phyloP scores from a whole-genome alignment of 2,797 vertebrate genomes.

The Chloroceryle amazona region DNA sequence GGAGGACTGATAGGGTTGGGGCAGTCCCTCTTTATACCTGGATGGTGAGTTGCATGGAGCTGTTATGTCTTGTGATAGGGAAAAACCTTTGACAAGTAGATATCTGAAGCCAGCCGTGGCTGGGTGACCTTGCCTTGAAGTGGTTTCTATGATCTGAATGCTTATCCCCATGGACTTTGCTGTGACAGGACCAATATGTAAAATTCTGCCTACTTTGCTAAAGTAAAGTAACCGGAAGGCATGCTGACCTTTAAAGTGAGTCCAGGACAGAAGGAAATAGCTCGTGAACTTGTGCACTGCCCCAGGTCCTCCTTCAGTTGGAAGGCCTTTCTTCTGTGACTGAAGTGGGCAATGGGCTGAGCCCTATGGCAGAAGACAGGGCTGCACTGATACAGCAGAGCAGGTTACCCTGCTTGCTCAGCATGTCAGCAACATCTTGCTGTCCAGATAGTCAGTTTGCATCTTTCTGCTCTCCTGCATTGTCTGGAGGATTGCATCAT shows the following conservation, averaged over 20 bases:
- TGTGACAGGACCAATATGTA: not conserved
- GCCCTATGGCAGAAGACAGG: fast-evolving
- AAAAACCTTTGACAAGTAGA: not conserved
- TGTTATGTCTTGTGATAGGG: not conserved
- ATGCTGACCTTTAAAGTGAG: not conserved
- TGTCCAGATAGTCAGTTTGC: not conserved
- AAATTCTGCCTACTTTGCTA: not conserved
- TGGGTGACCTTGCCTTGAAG: not conserved
- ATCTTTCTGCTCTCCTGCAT: not conserved
- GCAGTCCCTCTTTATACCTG: not conserved
- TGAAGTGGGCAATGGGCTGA: not conserved
- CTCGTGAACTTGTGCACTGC: not conserved
- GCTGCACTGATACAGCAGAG: not conserved
- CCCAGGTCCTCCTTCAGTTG: not conserved
- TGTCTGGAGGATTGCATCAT: not conserved
- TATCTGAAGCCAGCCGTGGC: not conserved
- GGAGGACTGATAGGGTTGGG: not conserved
- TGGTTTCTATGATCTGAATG: not conserved
- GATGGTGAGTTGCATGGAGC: not conserved
- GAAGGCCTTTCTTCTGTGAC: not conserved
- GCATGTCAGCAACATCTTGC: not conserved
- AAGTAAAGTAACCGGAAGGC: not conserved
- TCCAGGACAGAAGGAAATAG: not conserved
- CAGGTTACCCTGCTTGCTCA: not conserved
- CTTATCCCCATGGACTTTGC: not conserved